These are phyloP conservation scores for Buphagus erythrorhynchus DNA, from an alignment of 2,797 vertebrate species.

Conservation along the genomic window DNA sequence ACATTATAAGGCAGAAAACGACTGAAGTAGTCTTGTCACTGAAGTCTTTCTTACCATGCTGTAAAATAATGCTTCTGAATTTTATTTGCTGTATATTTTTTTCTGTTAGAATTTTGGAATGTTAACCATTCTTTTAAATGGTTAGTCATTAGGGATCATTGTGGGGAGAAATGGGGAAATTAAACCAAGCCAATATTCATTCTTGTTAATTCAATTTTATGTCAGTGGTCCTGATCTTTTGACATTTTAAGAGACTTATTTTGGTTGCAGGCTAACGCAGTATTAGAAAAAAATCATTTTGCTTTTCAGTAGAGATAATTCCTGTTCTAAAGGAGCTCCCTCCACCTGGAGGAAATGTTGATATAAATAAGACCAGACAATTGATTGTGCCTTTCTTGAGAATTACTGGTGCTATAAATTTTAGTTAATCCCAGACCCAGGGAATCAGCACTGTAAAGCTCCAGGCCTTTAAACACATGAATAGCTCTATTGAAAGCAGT, in stretches of 20 bases:
- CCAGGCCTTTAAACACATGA: slow-evolving; percentile 22
- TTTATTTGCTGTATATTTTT: background rate
- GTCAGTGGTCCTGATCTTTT: background rate
- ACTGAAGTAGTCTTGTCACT: background rate
- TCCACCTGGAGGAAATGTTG: background rate
- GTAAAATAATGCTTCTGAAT: background rate
- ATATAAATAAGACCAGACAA: slow-evolving; percentile 42
- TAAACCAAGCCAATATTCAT: background rate
- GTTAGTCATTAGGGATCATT: background rate
- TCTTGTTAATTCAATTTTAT: slow-evolving; percentile 1
- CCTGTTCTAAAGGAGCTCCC: slow-evolving; percentile 3
- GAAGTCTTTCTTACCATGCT: background rate
- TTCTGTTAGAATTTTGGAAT: background rate
- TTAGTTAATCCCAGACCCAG: background rate
- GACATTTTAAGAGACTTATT: background rate
- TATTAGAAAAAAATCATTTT: background rate
- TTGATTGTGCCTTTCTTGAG: slow-evolving; percentile 22
- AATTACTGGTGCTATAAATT: slow-evolving; percentile 42
- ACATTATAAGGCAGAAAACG: background rate
- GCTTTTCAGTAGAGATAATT: slow-evolving; percentile 15
- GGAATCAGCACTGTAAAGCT: background rate
- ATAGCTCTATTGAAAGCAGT: background rate
- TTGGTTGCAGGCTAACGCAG: background rate
- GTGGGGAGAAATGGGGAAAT: background rate
- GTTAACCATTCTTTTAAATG: background rate